Evolutionary conservation across 2,113 vertebrate genomes (phyloP), one percentile per base, ranked within the genome.

Genomic region (Colius striatus): DNA sequence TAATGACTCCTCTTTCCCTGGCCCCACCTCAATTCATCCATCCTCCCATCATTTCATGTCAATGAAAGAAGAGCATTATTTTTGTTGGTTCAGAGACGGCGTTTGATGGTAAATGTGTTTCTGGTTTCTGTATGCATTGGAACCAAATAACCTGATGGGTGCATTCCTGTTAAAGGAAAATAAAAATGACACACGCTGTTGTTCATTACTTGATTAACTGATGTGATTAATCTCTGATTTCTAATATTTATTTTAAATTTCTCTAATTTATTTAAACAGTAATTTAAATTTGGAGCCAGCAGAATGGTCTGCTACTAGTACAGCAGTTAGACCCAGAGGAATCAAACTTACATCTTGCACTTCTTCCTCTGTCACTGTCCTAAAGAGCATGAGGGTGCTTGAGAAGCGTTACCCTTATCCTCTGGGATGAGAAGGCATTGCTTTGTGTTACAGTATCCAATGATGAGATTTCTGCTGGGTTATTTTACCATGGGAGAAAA

Each of bases 241-340:
- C 26, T 80, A 36, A 61, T 41, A 63, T 84, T 93, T 94, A 38
- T 77, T 94, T 90, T 53, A 60, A 80, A 84, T 74, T 62, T 87
- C 43, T 60, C 43, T 91, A 66, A 95, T 82, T 86, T 82, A 84
- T 87, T 95, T 89, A 86, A 90, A 78, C 75, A 85, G 48, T 30
- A 67, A 74, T 80, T 94, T 80, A 80, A 83, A 88, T 90, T 88
- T 94, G 53, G 34, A 86, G 43, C 34, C 19, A 43, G 34, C 26
- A 55, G 29, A 91, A 43, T 70, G 21, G 19, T 95, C 74, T 3
- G 8, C 76, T 93, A 25, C 90, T 85, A 79, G 63, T 70, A 55
- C 18, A 60, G 18, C 55, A 51, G 50, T 91, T 27, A 22, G 54
- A 23, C 34, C 34, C 7, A 4, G 5, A 72, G 54, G 67, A 61